phyloP scores from a whole-genome alignment of 2,888 invertebrate species.

The Rotaria sp. region DNA sequence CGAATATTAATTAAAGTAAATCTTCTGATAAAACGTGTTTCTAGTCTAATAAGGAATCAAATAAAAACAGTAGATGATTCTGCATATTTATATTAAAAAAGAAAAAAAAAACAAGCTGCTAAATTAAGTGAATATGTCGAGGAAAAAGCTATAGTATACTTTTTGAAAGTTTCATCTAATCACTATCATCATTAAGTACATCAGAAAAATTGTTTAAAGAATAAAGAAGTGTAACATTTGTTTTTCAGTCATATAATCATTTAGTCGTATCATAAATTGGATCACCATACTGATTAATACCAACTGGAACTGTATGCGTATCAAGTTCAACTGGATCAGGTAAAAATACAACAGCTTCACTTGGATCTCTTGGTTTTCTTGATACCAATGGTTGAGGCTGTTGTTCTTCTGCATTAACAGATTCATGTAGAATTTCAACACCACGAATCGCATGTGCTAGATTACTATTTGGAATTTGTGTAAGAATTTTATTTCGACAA shows the following conservation, averaged over 20 bases:
- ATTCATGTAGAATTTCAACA: not conserved
- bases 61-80: not conserved
- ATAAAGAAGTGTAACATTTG: not conserved
- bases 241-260: not conserved
- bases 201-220: not conserved
- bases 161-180: not conserved
- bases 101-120: not conserved
- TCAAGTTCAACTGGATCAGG: conserved; percentile 9
- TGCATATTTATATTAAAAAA: not conserved
- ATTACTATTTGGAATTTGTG: not conserved
- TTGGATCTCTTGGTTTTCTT: not conserved
- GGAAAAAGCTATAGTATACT: not conserved
- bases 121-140: not conserved
- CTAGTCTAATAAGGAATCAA: not conserved
- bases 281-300: conserved; percentile 25
- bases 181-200: not conserved
- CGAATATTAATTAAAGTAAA: too few relatives aligned
- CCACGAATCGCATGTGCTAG: not conserved
- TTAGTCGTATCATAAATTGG: not conserved
- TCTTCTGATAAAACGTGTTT: not conserved
- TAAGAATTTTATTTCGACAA: not conserved
- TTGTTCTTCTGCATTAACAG: not conserved
- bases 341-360: not conserved
- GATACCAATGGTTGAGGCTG: not conserved
- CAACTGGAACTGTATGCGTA: not conserved